Base-by-base conservation (phyloP, 1,140 invertebrate genomes). In the Eriosoma lanigerum region DNA sequence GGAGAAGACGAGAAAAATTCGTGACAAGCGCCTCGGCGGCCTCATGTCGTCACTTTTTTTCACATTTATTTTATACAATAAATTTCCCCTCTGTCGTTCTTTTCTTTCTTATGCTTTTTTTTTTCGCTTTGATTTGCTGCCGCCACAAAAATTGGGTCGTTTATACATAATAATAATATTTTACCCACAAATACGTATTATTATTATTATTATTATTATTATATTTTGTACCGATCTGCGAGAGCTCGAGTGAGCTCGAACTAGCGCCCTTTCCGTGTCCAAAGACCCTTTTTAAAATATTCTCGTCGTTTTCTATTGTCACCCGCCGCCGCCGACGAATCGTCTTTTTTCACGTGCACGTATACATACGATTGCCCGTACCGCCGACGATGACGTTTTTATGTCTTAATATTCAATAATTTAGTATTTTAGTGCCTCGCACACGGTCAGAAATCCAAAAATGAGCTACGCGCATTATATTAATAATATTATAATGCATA, bases 81-180 rank as follows among this genome's bases (percentile, higher is more conserved):
- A n/a, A n/a, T 38, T 38, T 38, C 32, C 32, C 32, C 32, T 4
- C 8, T 38, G 8, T 38, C 32, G 8, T 38, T 38, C 32, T 38
- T 38, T 38, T 38, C 32, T 38, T 8, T 38, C 32, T 38, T 38
- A 38, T 38, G 3, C 8, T 38, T 38, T 38, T 66, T 48, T 68
- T 68, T 68, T 48, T 68, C 64, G 13, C 64, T 68, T 68, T 68
- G 64, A 68, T 68, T 68, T 15, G 64, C 64, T 38, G 64, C 64
- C 64, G 38, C 8, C 26, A 21, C 64, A 17, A 13, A 48, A 68
- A 46, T 26, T 21, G 44, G 64, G 64, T 48, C 64, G 15, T 64
- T 64, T 64, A 10, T 64, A 64, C 21, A 64, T n/a, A 24, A 64
- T 64, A 17, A 24, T 26, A 26, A 26, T 54, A 54, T 56, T n/a